These are phyloP conservation scores for Idaea aversata DNA, from an alignment of 2,888 invertebrate species.

Conservation along the genomic window DNA sequence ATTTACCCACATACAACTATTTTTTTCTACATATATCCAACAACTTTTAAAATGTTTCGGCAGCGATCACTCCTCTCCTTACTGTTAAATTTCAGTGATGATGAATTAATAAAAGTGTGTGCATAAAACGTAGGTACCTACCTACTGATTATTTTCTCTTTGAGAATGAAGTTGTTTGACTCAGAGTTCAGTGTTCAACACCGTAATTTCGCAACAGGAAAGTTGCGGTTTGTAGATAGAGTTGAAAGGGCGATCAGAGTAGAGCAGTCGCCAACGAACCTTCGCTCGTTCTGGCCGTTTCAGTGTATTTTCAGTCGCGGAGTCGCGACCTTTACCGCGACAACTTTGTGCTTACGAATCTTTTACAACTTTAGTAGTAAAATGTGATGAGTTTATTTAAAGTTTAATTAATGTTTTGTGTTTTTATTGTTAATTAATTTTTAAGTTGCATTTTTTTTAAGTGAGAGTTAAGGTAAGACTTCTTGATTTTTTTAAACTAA, in stretches of 20 bases:
- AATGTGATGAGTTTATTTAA: conserved; percentile 12
- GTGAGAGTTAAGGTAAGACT: neutral
- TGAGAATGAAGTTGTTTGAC: neutral
- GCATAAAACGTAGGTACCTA: too few species aligned
- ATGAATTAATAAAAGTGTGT: too few species aligned
- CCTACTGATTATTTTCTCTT: too few species aligned
- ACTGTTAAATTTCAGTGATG: too few species aligned
- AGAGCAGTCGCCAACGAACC: conserved; percentile 14
- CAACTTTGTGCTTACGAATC: conserved; percentile 19
- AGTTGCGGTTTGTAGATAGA: neutral
- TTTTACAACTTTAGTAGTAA: conserved; percentile 11
- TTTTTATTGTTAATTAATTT: neutral
- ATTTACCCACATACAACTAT: too few species aligned
- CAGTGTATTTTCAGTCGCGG: conserved; percentile 22
- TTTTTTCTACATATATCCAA: too few species aligned
- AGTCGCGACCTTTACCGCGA: conserved; percentile 16
- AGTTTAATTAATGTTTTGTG: neutral
- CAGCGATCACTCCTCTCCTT: too few species aligned
- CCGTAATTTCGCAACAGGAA: neutral
- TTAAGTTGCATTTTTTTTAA: neutral
- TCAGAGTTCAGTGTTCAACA: neutral
- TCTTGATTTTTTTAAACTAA: neutral
- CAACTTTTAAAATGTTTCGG: too few species aligned
- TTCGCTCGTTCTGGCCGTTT: conserved; percentile 18
- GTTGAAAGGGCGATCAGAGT: neutral